Percentiles rank a stretch among this genome's conserved stretches.
Evolutionary conservation across 2,797 vertebrate species (phyloP).

Genomic region (Sebastes iracundus): DNA sequence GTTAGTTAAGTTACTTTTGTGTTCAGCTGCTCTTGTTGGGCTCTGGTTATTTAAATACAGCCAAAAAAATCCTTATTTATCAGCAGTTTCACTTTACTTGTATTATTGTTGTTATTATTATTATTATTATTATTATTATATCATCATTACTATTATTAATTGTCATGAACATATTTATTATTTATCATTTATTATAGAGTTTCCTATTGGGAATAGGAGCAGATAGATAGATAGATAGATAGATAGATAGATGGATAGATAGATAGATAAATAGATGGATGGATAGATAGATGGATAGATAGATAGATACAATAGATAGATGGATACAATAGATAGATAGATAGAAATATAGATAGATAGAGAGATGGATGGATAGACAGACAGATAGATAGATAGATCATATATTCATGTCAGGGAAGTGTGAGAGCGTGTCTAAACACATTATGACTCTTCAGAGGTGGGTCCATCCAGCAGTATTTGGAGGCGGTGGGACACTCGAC

Average conservation of each 20-base stretch:
- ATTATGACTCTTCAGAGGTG: constrained; percentile 1
- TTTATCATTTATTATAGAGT: neutral
- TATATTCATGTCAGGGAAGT: neutral
- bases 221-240: no score
- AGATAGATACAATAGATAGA: neutral
- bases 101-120: neutral
- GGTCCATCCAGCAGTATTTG: constrained; percentile 3
- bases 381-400: neutral
- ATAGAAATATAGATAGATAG: neutral
- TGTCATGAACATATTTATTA: neutral
- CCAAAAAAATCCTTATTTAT: neutral
- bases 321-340: no score
- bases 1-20: neutral
- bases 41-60: no score
- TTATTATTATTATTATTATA: neutral
- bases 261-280: neutral
- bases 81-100: neutral
- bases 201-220: neutral
- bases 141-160: neutral
- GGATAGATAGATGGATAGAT: neutral
- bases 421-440: constrained; percentile 40
- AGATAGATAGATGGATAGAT: neutral
- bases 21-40: neutral
- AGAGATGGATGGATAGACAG: neutral
- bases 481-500: constrained; percentile 16